A percentile compares a stretch with the other conserved stretches of the same genome.
Evolutionary conservation across 2,113 vertebrate species (phyloP).

Genomic region (Cettia cetti): DNA sequence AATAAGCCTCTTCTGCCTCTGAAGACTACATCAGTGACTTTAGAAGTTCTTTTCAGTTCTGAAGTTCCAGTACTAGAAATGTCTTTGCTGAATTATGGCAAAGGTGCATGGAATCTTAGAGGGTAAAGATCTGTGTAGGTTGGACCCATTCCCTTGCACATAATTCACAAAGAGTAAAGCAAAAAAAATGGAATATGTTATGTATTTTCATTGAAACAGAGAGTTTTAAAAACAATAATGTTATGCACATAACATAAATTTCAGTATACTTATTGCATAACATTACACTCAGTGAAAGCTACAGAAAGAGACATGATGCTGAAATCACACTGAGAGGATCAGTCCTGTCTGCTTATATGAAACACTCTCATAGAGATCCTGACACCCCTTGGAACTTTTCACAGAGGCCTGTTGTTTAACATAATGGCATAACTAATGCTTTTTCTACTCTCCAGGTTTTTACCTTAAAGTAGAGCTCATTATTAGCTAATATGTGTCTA

Average conservation of each 20-base stretch:
- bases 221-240: neutral
- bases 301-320: neutral
- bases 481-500: neutral
- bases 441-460: neutral
- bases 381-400: neutral
- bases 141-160: neutral
- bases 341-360: neutral
- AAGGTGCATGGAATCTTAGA: neutral
- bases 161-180: neutral
- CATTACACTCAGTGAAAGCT: neutral
- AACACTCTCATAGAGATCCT: neutral
- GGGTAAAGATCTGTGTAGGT: neutral
- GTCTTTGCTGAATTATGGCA: neutral
- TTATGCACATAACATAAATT: neutral
- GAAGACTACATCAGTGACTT: neutral
- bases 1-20: neutral
- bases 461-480: neutral
- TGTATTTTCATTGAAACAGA: neutral
- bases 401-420: neutral
- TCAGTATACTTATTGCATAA: neutral
- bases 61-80: neutral
- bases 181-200: neutral
- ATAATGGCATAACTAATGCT: neutral
- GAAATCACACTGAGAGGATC: neutral
- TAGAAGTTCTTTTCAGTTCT: neutral